A percentile compares a stretch with the other conserved stretches of the same genome.
Evolutionary conservation across 1,140 invertebrate species (phyloP).

Genomic region (Habropoda laboriosa): DNA sequence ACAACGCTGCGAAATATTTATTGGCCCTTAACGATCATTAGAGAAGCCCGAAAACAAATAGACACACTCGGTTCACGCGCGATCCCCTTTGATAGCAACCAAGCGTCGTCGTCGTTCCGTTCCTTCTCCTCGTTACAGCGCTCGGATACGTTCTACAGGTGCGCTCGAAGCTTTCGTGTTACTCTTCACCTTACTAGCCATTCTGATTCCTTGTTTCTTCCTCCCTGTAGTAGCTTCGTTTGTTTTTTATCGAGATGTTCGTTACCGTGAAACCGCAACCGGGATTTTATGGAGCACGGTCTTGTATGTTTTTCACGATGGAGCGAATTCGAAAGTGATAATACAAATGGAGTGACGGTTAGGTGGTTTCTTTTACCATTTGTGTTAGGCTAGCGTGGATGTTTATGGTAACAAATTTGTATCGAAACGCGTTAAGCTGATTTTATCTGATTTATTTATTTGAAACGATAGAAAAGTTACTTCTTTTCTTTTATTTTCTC

Average conservation of each 20-base stretch:
- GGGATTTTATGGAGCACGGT: neutral
- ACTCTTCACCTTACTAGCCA: neutral
- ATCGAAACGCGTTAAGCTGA: too few relatives aligned
- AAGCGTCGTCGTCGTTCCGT: neutral
- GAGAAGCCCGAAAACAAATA: slow-evolving; percentile 52
- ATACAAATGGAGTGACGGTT: neutral
- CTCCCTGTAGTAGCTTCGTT: neutral
- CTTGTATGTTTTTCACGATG: neutral
- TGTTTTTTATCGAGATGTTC: neutral
- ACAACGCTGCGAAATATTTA: slow-evolving; percentile 58
- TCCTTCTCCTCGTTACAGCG: slow-evolving; percentile 6
- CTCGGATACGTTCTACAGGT: slow-evolving; percentile 6
- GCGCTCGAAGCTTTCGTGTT: slow-evolving; percentile 7
- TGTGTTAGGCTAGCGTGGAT: too few relatives aligned
- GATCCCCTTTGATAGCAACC: slow-evolving; percentile 13
- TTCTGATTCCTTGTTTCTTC: slow-evolving; percentile 6
- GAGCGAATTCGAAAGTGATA: neutral
- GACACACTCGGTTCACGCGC: neutral
- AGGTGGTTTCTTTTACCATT: neutral
- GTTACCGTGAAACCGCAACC: neutral
- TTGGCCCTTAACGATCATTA: slow-evolving; percentile 67
- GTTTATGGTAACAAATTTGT: too few relatives aligned
- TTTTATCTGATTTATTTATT: too few relatives aligned
- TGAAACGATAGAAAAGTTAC: too few relatives aligned
- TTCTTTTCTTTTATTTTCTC: too few relatives aligned